These are phyloP conservation scores for Polyergus mexicanus DNA, from an alignment of 1,140 invertebrate genomes.

Conservation along the genomic window DNA sequence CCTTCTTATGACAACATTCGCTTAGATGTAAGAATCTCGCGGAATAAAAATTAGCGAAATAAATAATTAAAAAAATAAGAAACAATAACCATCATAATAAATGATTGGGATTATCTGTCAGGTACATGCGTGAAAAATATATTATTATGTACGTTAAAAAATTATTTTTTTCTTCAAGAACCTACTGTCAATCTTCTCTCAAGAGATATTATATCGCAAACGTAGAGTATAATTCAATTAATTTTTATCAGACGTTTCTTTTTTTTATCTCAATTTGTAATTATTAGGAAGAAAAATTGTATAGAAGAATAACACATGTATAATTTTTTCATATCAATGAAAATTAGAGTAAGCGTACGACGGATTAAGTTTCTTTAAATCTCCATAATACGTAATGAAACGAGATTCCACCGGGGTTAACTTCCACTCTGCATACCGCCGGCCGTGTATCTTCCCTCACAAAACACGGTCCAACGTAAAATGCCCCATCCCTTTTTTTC, in stretches of 20 bases:
- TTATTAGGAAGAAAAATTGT: background rate
- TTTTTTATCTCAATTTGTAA: background rate
- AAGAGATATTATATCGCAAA: background rate
- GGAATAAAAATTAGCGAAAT: constrained; percentile 10
- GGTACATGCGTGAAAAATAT: background rate
- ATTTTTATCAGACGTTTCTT: background rate
- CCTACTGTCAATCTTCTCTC: background rate
- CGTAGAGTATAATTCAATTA: background rate
- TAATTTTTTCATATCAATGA: background rate
- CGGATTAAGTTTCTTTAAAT: constrained; percentile 21
- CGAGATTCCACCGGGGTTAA: constrained; percentile 23
- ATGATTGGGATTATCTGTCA: background rate
- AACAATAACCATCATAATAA: too few species aligned
- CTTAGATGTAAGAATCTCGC: constrained; percentile 1
- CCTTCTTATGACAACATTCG: constrained; percentile 50
- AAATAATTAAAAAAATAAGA: background rate
- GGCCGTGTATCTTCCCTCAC: constrained; percentile 24
- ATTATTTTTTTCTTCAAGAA: background rate
- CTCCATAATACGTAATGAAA: background rate
- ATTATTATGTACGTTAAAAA: background rate
- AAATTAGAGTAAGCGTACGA: constrained; percentile 11
- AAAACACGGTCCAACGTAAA: constrained; percentile 47
- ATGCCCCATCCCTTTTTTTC: constrained; percentile 75
- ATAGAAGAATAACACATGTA: background rate
- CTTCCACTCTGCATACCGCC: constrained; percentile 34